Evolutionary conservation across 2,113 vertebrate genomes (phyloP).

Genomic region (Oryzias melastigma): DNA sequence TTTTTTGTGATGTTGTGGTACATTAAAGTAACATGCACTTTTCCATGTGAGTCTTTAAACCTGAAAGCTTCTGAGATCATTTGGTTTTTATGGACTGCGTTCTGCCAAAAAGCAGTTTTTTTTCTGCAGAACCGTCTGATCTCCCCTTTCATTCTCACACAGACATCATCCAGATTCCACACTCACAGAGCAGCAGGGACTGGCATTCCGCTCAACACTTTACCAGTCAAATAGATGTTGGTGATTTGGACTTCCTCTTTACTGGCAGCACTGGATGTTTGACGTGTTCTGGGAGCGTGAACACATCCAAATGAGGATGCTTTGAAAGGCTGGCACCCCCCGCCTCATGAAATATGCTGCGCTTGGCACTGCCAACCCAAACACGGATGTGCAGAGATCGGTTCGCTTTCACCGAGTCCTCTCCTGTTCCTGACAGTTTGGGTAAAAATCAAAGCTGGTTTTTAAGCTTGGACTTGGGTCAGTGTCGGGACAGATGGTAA

Average conservation of each 20-base stretch:
- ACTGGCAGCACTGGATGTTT: background rate
- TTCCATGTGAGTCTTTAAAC: too few species aligned
- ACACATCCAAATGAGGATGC: conserved; percentile 7
- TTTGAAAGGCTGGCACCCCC: conserved; percentile 27
- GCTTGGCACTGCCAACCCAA: conserved; percentile 7
- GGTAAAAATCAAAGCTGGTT: conserved; percentile 59
- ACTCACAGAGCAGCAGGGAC: too few species aligned
- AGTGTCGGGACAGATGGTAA: conserved; percentile 59
- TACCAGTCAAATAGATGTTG: conserved; percentile 4
- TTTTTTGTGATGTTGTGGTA: too few species aligned
- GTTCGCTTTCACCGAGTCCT: conserved; percentile 4
- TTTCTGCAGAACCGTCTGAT: too few species aligned
- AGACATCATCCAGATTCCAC: too few species aligned
- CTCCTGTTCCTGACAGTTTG: conserved; percentile 61
- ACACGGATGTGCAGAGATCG: background rate
- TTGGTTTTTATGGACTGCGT: too few species aligned
- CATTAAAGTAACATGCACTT: too few species aligned
- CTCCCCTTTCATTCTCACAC: too few species aligned
- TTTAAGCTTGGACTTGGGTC: conserved; percentile 61
- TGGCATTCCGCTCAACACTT: background rate
- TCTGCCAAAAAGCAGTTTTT: too few species aligned
- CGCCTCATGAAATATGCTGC: conserved; percentile 24
- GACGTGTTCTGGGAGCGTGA: background rate
- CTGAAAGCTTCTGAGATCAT: too few species aligned
- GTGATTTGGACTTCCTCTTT: background rate